phyloP scores from a whole-genome alignment of 2,113 vertebrate genomes.

The Lepisosteus oculatus region DNA sequence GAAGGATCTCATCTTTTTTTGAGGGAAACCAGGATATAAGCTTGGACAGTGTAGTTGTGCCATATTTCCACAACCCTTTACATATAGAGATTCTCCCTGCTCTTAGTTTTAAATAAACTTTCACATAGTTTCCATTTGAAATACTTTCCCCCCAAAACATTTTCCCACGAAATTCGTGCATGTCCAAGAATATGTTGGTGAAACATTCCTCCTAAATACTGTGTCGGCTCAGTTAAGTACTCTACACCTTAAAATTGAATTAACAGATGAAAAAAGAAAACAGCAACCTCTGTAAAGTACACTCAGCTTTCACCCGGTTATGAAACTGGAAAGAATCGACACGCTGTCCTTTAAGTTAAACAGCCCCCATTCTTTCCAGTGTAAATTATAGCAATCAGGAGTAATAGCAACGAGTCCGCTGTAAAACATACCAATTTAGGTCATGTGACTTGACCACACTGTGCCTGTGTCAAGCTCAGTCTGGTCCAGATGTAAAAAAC shows the following conservation, averaged over 20 bases:
- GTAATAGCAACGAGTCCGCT: neutral
- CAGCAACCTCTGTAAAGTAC: too few relatives aligned
- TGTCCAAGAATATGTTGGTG: too few relatives aligned
- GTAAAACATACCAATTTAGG: neutral
- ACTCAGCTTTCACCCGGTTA: too few relatives aligned
- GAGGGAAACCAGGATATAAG: too few relatives aligned
- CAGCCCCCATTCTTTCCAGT: neutral
- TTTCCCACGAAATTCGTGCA: neutral
- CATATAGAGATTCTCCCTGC: neutral
- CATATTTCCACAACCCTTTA: neutral
- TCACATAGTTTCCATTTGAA: neutral
- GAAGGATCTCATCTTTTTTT: too few relatives aligned
- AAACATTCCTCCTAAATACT: too few relatives aligned
- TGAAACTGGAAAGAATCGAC: neutral
- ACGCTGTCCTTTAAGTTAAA: neutral
- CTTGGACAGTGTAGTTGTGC: too few relatives aligned
- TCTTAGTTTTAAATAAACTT: neutral
- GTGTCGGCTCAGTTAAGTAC: too few relatives aligned
- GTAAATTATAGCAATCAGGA: neutral
- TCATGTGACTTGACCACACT: neutral
- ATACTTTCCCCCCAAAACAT: too few relatives aligned
- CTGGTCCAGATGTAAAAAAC: too few relatives aligned
- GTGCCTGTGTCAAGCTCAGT: neutral
- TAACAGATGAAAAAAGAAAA: too few relatives aligned
- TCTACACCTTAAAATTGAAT: too few relatives aligned